These are phyloP conservation scores for Heliornis fulica DNA, from an alignment of 2,113 vertebrate species.

Conservation along the genomic window DNA sequence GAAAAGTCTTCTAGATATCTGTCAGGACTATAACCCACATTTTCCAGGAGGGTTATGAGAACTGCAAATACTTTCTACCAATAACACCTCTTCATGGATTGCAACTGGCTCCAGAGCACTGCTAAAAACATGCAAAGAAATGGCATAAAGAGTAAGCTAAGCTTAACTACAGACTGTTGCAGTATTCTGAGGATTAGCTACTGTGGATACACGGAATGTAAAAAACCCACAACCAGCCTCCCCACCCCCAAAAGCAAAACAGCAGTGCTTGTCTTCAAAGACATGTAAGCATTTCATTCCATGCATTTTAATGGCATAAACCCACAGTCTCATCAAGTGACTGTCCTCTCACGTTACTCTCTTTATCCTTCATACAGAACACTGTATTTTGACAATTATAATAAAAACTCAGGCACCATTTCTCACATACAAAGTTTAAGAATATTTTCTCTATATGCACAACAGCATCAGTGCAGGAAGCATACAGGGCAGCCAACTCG, in stretches of 20 bases:
- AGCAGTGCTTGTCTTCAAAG: neutral
- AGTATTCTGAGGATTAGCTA: neutral
- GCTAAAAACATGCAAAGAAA: neutral
- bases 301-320: neutral
- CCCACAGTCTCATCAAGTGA: neutral
- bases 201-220: neutral
- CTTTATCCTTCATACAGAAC: neutral
- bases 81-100: neutral
- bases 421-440: too few species aligned
- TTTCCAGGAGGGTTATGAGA: neutral
- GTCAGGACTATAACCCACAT: neutral
- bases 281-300: neutral
- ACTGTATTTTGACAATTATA: neutral
- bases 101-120: neutral
- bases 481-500: neutral
- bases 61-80: neutral
- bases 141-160: fast-evolving
- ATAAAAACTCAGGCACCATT: neutral
- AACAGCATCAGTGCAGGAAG: neutral
- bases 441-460: neutral
- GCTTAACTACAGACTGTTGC: neutral
- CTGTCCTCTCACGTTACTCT: neutral
- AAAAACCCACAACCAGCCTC: neutral
- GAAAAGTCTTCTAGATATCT: neutral
- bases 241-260: neutral